These are phyloP conservation scores for Uria aalge DNA, from an alignment of 2,113 vertebrate species.

Conservation along the genomic window DNA sequence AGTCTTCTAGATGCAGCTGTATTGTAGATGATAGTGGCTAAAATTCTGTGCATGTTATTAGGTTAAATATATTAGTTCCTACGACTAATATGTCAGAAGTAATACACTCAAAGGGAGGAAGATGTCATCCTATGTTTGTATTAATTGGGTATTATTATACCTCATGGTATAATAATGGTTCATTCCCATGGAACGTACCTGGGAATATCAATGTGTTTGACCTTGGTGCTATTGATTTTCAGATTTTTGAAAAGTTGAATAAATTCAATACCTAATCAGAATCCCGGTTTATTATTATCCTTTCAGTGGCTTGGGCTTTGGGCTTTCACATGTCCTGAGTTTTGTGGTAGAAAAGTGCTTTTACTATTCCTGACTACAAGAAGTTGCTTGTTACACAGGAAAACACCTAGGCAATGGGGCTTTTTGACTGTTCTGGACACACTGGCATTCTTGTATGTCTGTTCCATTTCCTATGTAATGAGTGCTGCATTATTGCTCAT, in stretches of 20 bases:
- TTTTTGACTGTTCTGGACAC: neutral
- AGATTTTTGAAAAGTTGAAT: neutral
- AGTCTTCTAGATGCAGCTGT: neutral
- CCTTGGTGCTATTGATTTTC: neutral
- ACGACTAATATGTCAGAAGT: neutral
- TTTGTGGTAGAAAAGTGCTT: neutral
- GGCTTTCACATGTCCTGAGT: neutral
- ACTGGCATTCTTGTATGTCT: neutral
- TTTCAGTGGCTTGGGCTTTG: neutral
- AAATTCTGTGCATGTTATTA: neutral
- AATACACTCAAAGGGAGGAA: neutral
- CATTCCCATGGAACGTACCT: neutral
- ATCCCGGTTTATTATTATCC: neutral
- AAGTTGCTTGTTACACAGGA: neutral
- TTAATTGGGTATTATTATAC: neutral
- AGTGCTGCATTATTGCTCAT: neutral
- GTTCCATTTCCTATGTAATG: neutral
- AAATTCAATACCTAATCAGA: neutral
- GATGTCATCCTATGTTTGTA: neutral
- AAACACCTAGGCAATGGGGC: neutral
- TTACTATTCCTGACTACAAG: neutral
- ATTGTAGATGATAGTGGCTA: neutral
- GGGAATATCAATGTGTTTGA: neutral
- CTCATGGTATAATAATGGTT: no score
- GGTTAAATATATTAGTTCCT: neutral